Evolutionary conservation across 2,888 invertebrate genomes (phyloP), one percentile per base, ranked within the genome.

Genomic region (Noctua comes): DNA sequence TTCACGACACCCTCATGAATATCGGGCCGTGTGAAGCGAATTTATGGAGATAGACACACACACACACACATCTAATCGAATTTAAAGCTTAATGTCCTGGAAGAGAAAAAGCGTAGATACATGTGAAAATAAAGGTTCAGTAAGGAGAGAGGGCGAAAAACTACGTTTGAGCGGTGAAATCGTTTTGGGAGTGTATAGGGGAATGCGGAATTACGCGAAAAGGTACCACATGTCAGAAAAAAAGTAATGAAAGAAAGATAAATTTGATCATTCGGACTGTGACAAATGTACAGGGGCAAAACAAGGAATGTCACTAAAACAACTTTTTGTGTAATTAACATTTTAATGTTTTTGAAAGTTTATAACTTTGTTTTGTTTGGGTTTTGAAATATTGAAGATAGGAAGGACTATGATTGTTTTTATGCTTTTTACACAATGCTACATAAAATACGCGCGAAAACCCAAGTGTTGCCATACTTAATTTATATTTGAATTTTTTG

Each of bases 21-120:
- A 85, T 74, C 68, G 79, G 48, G 69, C 68, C 71, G 66, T 77
- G 78, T 72, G 66, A 76, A 77, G 31, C 72, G 70, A 88, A 89
- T 89, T 77, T 86, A 86, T 86, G 76, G 59, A 88, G 73, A 83
- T 79, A 84, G 57, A 77, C 78, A 48, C 68, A 71, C 18, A 6
- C 48, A 84, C 69, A 71, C 13, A 77, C 66, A 1, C 43, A 18
- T 64, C n/a, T 81, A 80, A 87, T 78, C 66, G 77, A 83, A 83
- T 78, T 83, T 81, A 64, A 79, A 82, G 82, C 86, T 83, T 74
- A 76, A 79, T 70, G 69, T 68, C 18, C 62, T 80, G 84, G 69
- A 79, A 75, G 68, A 80, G n/a, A 72, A 46, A 54, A n/a, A 40
- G 18, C 46, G 31, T 27, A 54, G 54, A 59, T 36, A 66, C 13